Percentiles rank a stretch among this genome's conserved stretches.
Evolutionary conservation across 2,113 vertebrate genomes (phyloP).

Genomic region (Hydropotes inermis): DNA sequence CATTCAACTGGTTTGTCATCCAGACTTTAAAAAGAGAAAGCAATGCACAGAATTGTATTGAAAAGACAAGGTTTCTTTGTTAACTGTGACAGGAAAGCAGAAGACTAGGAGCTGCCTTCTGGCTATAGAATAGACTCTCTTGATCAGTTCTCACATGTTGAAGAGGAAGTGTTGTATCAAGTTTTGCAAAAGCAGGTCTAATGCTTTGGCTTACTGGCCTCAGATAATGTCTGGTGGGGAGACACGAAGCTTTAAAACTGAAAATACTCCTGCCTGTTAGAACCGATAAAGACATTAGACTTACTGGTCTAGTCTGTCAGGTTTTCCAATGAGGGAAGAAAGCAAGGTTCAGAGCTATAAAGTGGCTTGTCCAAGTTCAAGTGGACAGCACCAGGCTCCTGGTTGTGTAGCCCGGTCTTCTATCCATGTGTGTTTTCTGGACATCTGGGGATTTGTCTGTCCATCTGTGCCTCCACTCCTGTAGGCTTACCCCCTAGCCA

Average conservation of each 20-base stretch:
- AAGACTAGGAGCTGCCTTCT: not conserved
- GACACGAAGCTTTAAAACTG: not conserved
- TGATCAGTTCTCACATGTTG: not conserved
- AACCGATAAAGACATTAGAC: not conserved
- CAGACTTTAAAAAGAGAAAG: not conserved
- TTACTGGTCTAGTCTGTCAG: not conserved
- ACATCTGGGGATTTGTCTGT: not conserved
- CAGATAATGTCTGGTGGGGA: not conserved
- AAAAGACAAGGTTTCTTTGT: conserved; percentile 1
- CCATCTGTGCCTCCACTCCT: not conserved
- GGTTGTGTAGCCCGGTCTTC: not conserved
- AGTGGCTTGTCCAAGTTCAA: not conserved
- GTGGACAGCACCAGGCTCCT: not conserved
- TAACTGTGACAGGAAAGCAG: not conserved
- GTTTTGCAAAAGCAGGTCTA: not conserved
- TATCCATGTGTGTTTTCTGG: not conserved
- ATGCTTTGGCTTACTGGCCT: not conserved
- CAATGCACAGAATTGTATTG: not conserved
- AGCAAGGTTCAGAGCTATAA: not conserved
- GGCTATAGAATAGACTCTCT: not conserved
- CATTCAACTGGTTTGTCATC: not conserved
- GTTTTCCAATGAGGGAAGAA: not conserved
- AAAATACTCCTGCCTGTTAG: not conserved
- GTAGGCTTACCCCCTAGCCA: not conserved
- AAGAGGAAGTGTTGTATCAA: not conserved